Conservation (phyloP, 1,140 invertebrate genomes). For the Sipha flava region DNA sequence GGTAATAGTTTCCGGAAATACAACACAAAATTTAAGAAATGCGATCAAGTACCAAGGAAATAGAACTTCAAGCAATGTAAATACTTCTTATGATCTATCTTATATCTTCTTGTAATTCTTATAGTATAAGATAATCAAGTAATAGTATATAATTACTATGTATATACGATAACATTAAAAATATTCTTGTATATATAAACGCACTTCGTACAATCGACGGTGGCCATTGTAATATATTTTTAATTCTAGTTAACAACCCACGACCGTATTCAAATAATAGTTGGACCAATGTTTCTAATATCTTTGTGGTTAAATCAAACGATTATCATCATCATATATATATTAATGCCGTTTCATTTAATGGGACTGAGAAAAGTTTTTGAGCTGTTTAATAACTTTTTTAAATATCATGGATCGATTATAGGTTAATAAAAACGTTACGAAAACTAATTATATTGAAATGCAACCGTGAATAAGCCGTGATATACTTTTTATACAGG, state of each 20-base stretch:
- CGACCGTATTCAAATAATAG: slow-evolving; percentile 29
- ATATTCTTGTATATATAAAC: too few species aligned
- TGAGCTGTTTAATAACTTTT: neutral
- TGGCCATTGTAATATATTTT: neutral
- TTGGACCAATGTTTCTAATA: slow-evolving; percentile 16
- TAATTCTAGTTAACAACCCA: slow-evolving; percentile 6
- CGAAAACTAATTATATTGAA: too few species aligned
- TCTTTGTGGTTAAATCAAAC: slow-evolving; percentile 5
- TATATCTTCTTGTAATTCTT: neutral
- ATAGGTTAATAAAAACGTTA: neutral
- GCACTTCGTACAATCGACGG: too few species aligned
- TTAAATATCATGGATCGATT: neutral
- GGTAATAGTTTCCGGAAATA: neutral
- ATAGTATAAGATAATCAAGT: too few species aligned
- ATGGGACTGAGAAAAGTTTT: neutral
- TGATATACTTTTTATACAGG: too few species aligned
- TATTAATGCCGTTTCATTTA: slow-evolving; percentile 9
- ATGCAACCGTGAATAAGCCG: too few species aligned
- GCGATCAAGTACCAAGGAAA: slow-evolving; percentile 13
- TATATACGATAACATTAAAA: too few species aligned
- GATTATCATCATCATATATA: neutral
- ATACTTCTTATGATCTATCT: neutral
- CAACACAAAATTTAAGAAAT: neutral
- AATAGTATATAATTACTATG: too few species aligned
- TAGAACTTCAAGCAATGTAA: neutral